Percentiles rank a stretch among this genome's conserved stretches.
Evolutionary conservation across 2,113 vertebrate species (phyloP).

Genomic region (Phaethon lepturus): DNA sequence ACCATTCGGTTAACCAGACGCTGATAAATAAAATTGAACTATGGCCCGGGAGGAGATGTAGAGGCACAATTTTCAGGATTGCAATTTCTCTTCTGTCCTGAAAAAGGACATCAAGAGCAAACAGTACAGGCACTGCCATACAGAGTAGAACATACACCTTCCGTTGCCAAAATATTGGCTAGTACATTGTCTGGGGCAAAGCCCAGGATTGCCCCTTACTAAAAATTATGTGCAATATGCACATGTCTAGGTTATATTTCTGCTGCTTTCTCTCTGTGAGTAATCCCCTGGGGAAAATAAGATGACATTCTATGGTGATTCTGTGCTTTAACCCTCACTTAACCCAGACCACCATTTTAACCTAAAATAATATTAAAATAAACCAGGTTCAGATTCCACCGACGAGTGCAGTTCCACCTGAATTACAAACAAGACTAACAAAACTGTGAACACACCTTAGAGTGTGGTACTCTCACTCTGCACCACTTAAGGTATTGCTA

Average conservation of each 20-base stretch:
- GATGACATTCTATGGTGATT: background rate
- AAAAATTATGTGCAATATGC: background rate
- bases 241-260: background rate
- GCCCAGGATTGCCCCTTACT: background rate
- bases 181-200: background rate
- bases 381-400: background rate
- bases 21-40: background rate
- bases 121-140: background rate
- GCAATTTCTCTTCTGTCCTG: background rate
- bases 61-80: background rate
- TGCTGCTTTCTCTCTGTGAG: background rate
- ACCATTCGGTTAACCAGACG: background rate
- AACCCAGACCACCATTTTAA: background rate
- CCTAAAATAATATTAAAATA: background rate
- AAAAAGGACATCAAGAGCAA: background rate
- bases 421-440: rapidly evolving
- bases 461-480: background rate
- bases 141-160: background rate
- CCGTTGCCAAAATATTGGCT: background rate
- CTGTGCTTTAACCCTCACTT: background rate
- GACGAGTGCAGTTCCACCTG: background rate
- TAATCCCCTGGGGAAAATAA: background rate
- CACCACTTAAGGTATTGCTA: background rate
- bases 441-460: background rate
- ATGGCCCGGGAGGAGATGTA: background rate